Evolutionary conservation across 2,797 vertebrate species (phyloP).

Genomic region (Diplodus puntazzo): DNA sequence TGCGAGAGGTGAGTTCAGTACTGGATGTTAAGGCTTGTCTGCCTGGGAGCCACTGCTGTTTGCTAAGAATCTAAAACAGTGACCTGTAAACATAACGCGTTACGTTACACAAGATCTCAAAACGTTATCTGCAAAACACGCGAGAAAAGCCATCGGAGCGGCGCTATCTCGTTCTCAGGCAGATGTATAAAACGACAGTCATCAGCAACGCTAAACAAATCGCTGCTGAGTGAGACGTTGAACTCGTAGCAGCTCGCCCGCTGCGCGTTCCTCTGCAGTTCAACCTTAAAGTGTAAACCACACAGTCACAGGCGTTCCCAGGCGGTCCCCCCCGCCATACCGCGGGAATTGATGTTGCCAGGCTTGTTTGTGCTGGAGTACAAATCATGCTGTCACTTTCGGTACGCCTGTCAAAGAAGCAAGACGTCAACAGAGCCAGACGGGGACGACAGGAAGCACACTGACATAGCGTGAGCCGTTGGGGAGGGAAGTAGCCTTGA

Average conservation of each 20-base stretch:
- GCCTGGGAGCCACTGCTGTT: not conserved
- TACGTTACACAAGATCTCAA: not conserved
- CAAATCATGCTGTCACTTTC: slow-evolving; percentile 77
- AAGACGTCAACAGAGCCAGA: slow-evolving; percentile 66
- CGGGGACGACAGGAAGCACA: slow-evolving; percentile 51
- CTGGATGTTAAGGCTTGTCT: too few species aligned
- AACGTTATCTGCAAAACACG: not conserved
- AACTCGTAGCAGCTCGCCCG: slow-evolving; percentile 39
- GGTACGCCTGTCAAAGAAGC: slow-evolving; percentile 70
- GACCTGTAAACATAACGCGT: not conserved
- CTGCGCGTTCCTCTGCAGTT: slow-evolving; percentile 20
- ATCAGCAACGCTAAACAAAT: slow-evolving; percentile 42
- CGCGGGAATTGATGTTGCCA: slow-evolving; percentile 68
- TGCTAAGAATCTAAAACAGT: not conserved
- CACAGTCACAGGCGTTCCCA: slow-evolving; percentile 49
- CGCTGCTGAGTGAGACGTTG: slow-evolving; percentile 37
- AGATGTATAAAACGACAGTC: slow-evolving; percentile 32
- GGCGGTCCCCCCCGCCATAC: slow-evolving; percentile 31
- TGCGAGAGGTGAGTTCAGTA: too few species aligned
- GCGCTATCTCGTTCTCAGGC: not conserved
- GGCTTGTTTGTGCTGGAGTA: slow-evolving; percentile 71
- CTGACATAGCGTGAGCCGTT: slow-evolving; percentile 46
- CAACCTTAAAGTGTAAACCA: slow-evolving; percentile 54
- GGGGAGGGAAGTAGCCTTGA: slow-evolving; percentile 56
- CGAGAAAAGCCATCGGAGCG: not conserved